Evolutionary conservation across 2,113 vertebrate genomes (phyloP), one percentile per base, ranked within the genome.

Genomic region (Pitta sordida): DNA sequence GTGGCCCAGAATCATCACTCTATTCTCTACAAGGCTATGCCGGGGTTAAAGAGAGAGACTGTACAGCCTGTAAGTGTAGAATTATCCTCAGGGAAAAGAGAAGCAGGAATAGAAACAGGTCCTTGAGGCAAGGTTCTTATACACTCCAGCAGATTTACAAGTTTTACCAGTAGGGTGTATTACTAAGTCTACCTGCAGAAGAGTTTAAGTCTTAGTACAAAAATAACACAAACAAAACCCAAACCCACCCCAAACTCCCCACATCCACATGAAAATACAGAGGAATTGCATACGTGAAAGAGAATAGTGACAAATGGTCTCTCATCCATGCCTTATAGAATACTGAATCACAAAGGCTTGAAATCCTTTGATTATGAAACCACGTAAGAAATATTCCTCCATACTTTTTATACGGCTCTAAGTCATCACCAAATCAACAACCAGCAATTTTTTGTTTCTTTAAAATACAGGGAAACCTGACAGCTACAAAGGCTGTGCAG

Each of bases 21-120:
- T 22, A 4, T 10, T 83, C 60, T 74, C 44, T 20, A 36, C 3
- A 32, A 46, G 16, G 43, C 30, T 53, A 46, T 21, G 49, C 37
- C 13, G 59, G 41, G 14, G 91, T 87, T 95, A 87, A 93, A 59
- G 19, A 79, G 10, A 70, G 9, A 70, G 48, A 46, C 65, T 62
- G 24, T 53, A 56, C 15, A 52, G n/a, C 18, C 49, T 60, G 13
- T 43, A 88, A 77, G 27, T 51, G 11, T 74, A 46, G 2, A 6
- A 44, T 32, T 51, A 80, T 83, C 86, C 71, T 92, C 58, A 27
- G 76, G 82, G 67, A 88, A 89, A 84, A 95, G 51, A 15, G 41
- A 96, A 88, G 36, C 48, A 95, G 30, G 39, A 95, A 94, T 83
- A 93, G 82, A 96, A 96, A 67, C 75, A 62, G 30, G 48, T 71